Percentiles rank a stretch among this genome's conserved stretches.
Evolutionary conservation across 2,797 vertebrate species (phyloP).

Genomic region (Sparus aurata): DNA sequence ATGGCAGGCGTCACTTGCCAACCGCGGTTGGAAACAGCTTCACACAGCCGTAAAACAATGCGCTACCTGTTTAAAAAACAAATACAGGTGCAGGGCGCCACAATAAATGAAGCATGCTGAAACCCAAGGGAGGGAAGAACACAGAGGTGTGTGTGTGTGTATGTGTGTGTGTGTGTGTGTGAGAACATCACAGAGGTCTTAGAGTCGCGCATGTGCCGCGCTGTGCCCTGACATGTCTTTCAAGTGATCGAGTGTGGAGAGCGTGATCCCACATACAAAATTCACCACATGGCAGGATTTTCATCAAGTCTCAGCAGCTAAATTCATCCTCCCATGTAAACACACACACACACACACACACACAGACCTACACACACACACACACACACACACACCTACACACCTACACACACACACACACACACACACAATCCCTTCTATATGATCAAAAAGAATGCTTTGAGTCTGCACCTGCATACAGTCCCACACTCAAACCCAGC

Average conservation of each 20-base stretch:
- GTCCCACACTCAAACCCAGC: constrained; percentile 27
- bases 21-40: constrained; percentile 1
- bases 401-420: constrained; percentile 30
- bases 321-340: constrained; percentile 33
- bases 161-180: constrained; percentile 6
- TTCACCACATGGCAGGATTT: constrained; percentile 47
- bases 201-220: neutral
- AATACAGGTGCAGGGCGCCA: neutral
- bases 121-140: neutral
- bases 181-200: constrained; percentile 19
- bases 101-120: neutral
- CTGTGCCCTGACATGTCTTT: constrained; percentile 34
- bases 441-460: constrained; percentile 56
- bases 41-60: neutral
- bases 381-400: constrained; percentile 30
- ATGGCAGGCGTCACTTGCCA: constrained; percentile 17
- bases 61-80: neutral
- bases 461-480: constrained; percentile 52
- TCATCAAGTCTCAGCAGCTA: constrained; percentile 41
- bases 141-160: constrained; percentile 14
- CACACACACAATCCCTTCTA: constrained; percentile 19
- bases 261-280: constrained; percentile 49
- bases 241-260: constrained; percentile 36
- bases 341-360: constrained; percentile 33
- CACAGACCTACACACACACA: constrained; percentile 23